Base-by-base conservation (phyloP, 2,888 invertebrate genomes). In the Eucera pruinosa region DNA sequence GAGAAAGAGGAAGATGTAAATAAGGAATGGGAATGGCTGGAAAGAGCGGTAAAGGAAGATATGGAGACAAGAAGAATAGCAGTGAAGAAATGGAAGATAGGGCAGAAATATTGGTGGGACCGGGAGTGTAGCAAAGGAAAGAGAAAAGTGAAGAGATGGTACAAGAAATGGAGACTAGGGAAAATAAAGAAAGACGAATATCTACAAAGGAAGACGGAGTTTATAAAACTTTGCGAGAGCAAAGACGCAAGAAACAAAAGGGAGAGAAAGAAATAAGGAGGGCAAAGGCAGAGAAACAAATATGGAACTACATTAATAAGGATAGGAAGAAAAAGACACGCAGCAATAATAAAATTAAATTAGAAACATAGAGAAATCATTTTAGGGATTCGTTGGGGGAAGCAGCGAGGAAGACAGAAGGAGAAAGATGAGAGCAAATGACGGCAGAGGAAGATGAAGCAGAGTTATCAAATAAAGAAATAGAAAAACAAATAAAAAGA, bases 41-140 rank as follows among this genome's bases (percentile, higher is more conserved):
- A 41, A 41, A 9, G 2, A 41, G 15, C 9, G 13, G 41, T 50
- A 5, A 50, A 50, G 27, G n/a, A 50, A 9, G 7, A 7, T 1
- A 30, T 41, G 41, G 9, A 41, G 41, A 3, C 15, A 50, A 50
- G 15, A 27, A 25, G 27, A 11, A 25, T 27, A 50, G 23, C 5
- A 30, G 1, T 4, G 15, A 25, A 23, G n/a, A 30, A 15, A 13
- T 11, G 50, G 50, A 50, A 50, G 30, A 50, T 50, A 50, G 50
- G 50, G n/a, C 27, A 13, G 7, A 27, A 50, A 27, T 50, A 27
- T 30, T 50, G 50, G 50, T 50, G 27, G 50, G 50, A 50, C 27
- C 27, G 30, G 15, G 50, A 50, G 13, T 50, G 50, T 25, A 50
- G 13, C 15, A 50, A 15, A 25, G 50, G 15, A 13, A 52, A 52